These are phyloP conservation scores for Drosophila peninsularis DNA, from an alignment of 2,888 invertebrate species.

Conservation along the genomic window DNA sequence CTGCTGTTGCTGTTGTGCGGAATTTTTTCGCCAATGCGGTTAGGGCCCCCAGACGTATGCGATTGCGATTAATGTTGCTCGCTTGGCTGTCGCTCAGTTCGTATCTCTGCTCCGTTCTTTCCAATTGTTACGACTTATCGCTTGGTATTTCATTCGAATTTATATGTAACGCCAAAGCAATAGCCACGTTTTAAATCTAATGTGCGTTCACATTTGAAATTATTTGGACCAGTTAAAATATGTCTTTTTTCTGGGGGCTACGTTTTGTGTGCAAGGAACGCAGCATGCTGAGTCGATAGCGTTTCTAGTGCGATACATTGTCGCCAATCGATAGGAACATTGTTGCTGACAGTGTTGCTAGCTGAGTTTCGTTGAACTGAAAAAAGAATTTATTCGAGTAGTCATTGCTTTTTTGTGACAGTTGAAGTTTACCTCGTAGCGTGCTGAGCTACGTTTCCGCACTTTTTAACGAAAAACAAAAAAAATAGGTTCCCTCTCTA, in stretches of 20 bases:
- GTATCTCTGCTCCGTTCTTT: constrained; percentile 6
- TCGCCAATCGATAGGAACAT: constrained; percentile 24
- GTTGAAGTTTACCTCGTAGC: too few species aligned
- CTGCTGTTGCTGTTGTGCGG: constrained; percentile 45
- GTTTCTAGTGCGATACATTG: constrained; percentile 29
- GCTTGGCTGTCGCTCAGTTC: constrained; percentile 10
- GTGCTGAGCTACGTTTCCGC: too few species aligned
- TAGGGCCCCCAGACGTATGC: constrained; percentile 48
- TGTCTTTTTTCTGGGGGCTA: constrained; percentile 44
- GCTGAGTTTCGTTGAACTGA: neutral
- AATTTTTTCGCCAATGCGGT: constrained; percentile 66
- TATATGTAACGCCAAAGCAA: constrained; percentile 21
- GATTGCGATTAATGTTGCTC: constrained; percentile 30
- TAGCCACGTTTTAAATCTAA: constrained; percentile 29
- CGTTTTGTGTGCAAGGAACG: constrained; percentile 48
- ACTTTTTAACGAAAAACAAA: too few species aligned
- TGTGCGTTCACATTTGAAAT: constrained; percentile 52
- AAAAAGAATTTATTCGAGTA: neutral
- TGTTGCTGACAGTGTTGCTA: constrained; percentile 36
- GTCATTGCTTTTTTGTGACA: too few species aligned
- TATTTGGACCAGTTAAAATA: constrained; percentile 28
- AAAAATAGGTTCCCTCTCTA: too few species aligned
- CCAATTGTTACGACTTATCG: constrained; percentile 4
- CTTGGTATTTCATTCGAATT: constrained; percentile 27
- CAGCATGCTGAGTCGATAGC: constrained; percentile 56